A percentile compares a stretch with the other conserved stretches of the same genome.
Conservation (phyloP, 2,888 invertebrate genomes). For the Sthenelais limicola region DNA sequence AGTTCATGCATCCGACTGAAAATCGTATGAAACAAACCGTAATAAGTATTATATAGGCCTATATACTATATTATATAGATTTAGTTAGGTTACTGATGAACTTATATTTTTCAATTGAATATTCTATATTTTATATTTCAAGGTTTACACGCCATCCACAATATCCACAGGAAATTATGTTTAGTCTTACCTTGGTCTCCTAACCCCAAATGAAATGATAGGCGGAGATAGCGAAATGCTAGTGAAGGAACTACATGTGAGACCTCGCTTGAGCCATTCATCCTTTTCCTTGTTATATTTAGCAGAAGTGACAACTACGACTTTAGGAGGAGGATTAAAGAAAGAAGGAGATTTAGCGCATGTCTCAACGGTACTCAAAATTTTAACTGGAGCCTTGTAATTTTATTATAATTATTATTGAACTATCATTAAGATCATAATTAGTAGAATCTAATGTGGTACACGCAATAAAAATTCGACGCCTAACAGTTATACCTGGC, state of each 20-base stretch:
- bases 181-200: conserved; percentile 62
- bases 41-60: no score
- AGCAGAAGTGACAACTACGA: conserved; percentile 66
- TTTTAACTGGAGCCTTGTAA: not conserved
- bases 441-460: not conserved
- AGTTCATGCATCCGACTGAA: no score
- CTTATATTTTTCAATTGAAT: no score
- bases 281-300: conserved; percentile 55
- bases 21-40: no score
- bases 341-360: no score
- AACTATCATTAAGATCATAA: not conserved
- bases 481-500: conserved; percentile 57
- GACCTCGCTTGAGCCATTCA: conserved; percentile 65
- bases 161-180: not conserved
- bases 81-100: no score
- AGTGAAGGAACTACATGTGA: conserved; percentile 69
- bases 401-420: not conserved
- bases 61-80: no score
- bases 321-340: conserved; percentile 52
- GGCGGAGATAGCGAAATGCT: conserved; percentile 67
- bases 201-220: conserved; percentile 67
- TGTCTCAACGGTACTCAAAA: no score
- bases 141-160: no score
- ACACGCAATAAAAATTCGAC: not conserved
- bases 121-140: no score